Evolutionary conservation across 2,113 vertebrate genomes (phyloP).

Genomic region (Aptenodytes patagonicus): DNA sequence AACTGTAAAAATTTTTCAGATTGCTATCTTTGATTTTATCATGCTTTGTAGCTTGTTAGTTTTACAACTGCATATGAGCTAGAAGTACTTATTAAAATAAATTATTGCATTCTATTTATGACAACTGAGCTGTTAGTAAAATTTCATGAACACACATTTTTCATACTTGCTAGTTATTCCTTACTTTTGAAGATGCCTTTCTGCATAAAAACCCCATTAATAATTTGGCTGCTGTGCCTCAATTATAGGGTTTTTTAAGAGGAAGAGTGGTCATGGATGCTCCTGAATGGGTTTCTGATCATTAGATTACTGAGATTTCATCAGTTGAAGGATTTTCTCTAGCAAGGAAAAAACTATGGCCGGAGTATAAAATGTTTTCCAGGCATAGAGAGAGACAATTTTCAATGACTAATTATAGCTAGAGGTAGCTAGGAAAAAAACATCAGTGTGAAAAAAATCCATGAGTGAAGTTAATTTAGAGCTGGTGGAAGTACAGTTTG

Average conservation of each 20-base stretch:
- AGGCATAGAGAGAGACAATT: constrained; percentile 10
- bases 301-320: constrained; percentile 35
- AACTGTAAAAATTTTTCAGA: not conserved
- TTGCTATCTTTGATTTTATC: constrained; percentile 17
- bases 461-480: constrained; percentile 26
- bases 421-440: constrained; percentile 21
- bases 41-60: not conserved
- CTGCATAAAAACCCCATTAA: not conserved
- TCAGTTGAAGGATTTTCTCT: constrained; percentile 13
- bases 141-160: not conserved
- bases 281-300: constrained; percentile 7
- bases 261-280: not conserved
- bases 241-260: not conserved
- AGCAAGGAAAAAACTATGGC: not conserved
- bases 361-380: not conserved
- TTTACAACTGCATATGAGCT: not conserved
- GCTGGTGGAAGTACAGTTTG: not conserved
- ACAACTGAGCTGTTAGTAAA: not conserved
- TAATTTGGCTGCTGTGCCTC: not conserved
- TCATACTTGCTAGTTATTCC: not conserved
- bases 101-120: not conserved
- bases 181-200: not conserved
- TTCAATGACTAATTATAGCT: constrained; percentile 50
- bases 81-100: constrained; percentile 30
- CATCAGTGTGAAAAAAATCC: not conserved